These are phyloP conservation scores for Taxidea taxus DNA, from an alignment of 2,113 vertebrate species.

Conservation along the genomic window DNA sequence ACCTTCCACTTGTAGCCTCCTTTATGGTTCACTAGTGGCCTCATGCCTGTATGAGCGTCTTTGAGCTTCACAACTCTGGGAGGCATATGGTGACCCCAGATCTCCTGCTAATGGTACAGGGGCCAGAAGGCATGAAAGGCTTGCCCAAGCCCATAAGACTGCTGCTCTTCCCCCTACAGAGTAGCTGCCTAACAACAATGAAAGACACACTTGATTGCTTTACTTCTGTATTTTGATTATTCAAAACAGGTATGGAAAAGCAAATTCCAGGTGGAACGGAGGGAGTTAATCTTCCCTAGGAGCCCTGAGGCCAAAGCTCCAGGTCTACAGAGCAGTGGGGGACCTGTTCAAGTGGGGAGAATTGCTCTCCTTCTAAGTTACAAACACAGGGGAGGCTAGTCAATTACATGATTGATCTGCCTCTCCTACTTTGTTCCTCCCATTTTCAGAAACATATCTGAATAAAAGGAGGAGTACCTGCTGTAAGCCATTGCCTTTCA, in stretches of 20 bases:
- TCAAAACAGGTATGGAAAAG: background rate
- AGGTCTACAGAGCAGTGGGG: background rate
- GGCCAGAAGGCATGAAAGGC: background rate
- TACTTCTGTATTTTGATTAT: background rate
- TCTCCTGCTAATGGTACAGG: background rate
- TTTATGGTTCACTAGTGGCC: background rate
- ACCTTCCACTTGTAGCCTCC: background rate
- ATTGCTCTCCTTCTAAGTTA: background rate
- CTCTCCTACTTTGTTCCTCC: background rate
- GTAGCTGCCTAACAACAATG: background rate
- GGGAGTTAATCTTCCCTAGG: fast-evolving
- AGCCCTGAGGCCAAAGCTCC: too few relatives aligned
- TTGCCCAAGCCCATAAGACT: too few relatives aligned
- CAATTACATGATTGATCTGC: background rate
- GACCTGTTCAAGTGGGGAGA: background rate
- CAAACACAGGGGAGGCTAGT: background rate
- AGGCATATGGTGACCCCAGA: background rate
- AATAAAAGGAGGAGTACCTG: background rate
- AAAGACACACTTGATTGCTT: background rate
- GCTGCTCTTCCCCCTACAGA: background rate
- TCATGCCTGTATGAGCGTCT: fast-evolving
- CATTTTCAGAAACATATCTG: background rate
- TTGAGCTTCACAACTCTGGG: background rate
- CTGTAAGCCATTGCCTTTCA: background rate
- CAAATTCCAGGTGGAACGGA: too few relatives aligned